Evolutionary conservation across 2,113 vertebrate genomes (phyloP).

Genomic region (Lamprotornis superbus): DNA sequence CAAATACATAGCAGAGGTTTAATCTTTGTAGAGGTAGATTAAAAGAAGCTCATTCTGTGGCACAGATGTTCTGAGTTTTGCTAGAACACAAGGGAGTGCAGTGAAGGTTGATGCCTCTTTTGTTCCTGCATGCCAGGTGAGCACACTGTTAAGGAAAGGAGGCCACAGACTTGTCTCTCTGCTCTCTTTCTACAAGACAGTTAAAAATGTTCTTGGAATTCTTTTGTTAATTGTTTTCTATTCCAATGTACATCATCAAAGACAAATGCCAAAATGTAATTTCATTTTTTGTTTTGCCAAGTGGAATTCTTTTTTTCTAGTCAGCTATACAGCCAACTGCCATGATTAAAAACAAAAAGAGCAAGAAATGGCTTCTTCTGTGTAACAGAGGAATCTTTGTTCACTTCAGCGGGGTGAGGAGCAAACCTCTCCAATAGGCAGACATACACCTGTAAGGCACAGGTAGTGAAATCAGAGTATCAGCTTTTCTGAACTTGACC

Average conservation of each 20-base stretch:
- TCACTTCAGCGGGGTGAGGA: neutral
- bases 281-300: neutral
- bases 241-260: neutral
- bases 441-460: too few relatives aligned
- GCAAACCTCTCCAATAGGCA: neutral
- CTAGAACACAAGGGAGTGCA: neutral
- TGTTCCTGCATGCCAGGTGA: neutral
- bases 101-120: neutral
- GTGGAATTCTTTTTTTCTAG: neutral
- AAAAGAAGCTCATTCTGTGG: neutral
- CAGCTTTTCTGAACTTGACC: neutral
- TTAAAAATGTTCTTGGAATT: neutral
- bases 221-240: neutral
- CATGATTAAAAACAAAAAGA: neutral
- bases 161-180: neutral
- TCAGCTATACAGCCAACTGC: neutral
- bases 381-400: neutral
- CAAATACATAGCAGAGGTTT: neutral
- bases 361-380: neutral
- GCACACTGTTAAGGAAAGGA: neutral
- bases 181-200: neutral
- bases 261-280: neutral
- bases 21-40: neutral
- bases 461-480: neutral
- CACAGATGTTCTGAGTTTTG: neutral